phyloP scores from a whole-genome alignment of 1,140 invertebrate species.

The Drosophila pseudoobscura region DNA sequence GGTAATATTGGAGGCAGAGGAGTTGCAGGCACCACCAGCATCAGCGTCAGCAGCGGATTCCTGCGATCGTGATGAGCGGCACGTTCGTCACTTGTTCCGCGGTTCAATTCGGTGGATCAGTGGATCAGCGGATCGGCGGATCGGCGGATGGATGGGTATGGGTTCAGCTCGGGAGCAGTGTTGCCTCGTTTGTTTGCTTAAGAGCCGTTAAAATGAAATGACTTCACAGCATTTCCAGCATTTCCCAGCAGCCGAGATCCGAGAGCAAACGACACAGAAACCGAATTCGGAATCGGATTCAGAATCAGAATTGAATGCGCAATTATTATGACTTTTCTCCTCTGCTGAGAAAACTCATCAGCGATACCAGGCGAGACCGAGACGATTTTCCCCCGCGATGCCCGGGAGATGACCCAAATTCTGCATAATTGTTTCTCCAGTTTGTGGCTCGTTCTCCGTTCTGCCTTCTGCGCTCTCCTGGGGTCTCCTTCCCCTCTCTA shows the following conservation, averaged over 20 bases:
- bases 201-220: slow-evolving; percentile 59
- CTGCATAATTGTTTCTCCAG: slow-evolving; percentile 67
- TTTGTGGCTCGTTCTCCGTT: slow-evolving; percentile 22
- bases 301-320: slow-evolving; percentile 61
- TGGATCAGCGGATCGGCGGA: too few species aligned
- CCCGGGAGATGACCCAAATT: slow-evolving; percentile 68
- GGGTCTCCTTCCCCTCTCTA: slow-evolving; percentile 24
- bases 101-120: background rate
- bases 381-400: background rate
- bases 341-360: slow-evolving; percentile 62
- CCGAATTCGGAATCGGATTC: slow-evolving; percentile 42
- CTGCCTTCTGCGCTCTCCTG: slow-evolving; percentile 10
- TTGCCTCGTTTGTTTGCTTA: slow-evolving; percentile 20
- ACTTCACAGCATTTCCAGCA: slow-evolving; percentile 14
- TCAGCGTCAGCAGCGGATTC: slow-evolving; percentile 10
- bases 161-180: slow-evolving; percentile 32
- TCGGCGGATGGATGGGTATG: background rate
- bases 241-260: slow-evolving; percentile 29
- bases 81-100: slow-evolving; percentile 47
- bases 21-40: slow-evolving; percentile 5
- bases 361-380: slow-evolving; percentile 6
- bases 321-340: slow-evolving; percentile 58
- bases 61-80: slow-evolving; percentile 62
- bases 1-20: slow-evolving; percentile 19
- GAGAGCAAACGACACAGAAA: slow-evolving; percentile 36